phyloP scores from a whole-genome alignment of 2,797 vertebrate species.

The Enteromius radiatus region DNA sequence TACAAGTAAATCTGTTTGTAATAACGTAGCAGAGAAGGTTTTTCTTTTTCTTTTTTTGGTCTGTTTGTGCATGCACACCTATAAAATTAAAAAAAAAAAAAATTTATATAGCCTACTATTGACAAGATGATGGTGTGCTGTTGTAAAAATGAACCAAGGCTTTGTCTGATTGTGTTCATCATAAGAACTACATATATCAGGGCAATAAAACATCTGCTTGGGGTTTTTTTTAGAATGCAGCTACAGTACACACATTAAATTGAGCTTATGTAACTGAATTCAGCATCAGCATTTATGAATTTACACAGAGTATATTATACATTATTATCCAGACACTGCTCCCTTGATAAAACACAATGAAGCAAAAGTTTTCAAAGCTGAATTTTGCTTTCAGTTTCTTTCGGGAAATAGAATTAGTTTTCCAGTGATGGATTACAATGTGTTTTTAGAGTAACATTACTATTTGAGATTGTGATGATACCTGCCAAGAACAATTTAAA shows the following conservation, averaged over 20 bases:
- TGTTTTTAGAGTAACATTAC: not conserved
- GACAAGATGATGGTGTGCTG: not conserved
- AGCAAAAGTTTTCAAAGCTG: not conserved
- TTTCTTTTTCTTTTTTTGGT: not conserved
- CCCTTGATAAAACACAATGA: not conserved
- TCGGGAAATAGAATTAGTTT: not conserved
- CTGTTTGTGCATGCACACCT: not conserved
- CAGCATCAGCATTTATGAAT: not conserved
- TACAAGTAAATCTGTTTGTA: not conserved
- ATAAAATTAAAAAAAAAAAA: not conserved
- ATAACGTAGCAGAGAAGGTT: not conserved
- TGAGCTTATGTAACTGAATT: not conserved
- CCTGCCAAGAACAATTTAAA: not conserved
- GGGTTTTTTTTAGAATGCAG: not conserved
- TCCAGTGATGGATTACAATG: not conserved
- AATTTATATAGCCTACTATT: too few relatives aligned
- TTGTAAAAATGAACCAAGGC: not conserved
- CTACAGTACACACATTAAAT: not conserved
- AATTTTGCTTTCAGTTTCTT: slow-evolving; percentile 9
- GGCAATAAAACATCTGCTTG: not conserved
- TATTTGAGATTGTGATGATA: not conserved
- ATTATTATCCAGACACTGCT: not conserved
- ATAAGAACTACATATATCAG: not conserved
- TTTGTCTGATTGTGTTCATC: not conserved
- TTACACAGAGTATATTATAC: not conserved